Conservation (phyloP, 2,113 vertebrate species). For the Pangasianodon hypophthalmus region DNA sequence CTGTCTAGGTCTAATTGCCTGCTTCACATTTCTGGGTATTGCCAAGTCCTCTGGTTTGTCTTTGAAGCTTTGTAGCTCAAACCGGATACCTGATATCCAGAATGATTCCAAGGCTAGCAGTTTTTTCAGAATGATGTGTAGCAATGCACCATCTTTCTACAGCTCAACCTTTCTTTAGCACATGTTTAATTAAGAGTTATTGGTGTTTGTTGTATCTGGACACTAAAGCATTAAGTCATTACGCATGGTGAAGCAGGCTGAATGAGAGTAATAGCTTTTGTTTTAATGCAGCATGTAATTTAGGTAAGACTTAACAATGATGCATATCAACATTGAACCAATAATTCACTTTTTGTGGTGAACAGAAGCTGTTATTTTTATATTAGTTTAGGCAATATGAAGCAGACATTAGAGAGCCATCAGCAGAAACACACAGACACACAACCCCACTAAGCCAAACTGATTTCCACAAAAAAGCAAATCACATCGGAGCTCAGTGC, state of each 20-base stretch:
- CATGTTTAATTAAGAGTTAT: slow-evolving; percentile 26
- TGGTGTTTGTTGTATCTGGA: slow-evolving; percentile 20
- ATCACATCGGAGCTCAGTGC: slow-evolving; percentile 8
- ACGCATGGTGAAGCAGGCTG: background rate
- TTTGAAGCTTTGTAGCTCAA: background rate
- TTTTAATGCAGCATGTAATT: slow-evolving; percentile 36
- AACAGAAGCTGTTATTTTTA: slow-evolving; percentile 33
- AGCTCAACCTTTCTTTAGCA: background rate
- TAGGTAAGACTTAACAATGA: slow-evolving; percentile 10
- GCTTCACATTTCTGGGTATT: background rate
- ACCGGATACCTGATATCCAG: background rate
- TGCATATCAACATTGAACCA: slow-evolving; percentile 18
- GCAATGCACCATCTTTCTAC: slow-evolving; percentile 30
- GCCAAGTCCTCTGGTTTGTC: background rate
- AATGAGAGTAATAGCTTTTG: slow-evolving; percentile 35
- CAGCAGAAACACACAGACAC: slow-evolving; percentile 28
- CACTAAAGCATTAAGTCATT: slow-evolving; percentile 33
- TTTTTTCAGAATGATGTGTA: slow-evolving; percentile 1
- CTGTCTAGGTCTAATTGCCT: no score
- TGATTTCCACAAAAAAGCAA: slow-evolving; percentile 1
- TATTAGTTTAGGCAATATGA: slow-evolving; percentile 30
- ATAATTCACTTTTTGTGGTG: slow-evolving; percentile 29
- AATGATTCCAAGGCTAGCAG: background rate
- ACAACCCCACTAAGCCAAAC: background rate
- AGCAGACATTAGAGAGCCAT: slow-evolving; percentile 31